Evolutionary conservation across 2,888 invertebrate genomes (phyloP), one percentile per base, ranked within the genome.

Genomic region (Selenia dentaria): DNA sequence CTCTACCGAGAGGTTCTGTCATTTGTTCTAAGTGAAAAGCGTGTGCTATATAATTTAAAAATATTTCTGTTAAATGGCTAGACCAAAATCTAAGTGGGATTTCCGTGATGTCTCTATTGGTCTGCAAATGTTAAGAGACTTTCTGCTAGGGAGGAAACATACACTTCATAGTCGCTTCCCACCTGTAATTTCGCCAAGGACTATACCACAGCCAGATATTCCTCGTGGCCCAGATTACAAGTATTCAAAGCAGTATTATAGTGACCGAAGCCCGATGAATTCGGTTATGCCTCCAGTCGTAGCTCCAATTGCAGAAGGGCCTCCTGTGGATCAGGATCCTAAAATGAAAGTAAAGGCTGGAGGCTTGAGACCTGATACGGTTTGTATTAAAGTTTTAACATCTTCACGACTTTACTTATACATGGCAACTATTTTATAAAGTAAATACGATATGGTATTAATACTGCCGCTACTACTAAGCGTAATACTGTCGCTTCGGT

Each of bases 251-350:
- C 67, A 77, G 32, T 81, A 73, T 47, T 88, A 89, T 50, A 63
- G 45, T 22, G 51, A 60, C 4, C 71, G 87, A 28, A 64, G 60
- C 59, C 67, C 63, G 0, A 54, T 66, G 45, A 57, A 79, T 42
- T 77, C 86, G 1, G 81, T 87, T 0, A 63, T 67, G 5, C 88
- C 88, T 0, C 88, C 89, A 0, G 73, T 88, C 0, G 68, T 86
- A 4, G 86, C 83, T 0, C 85, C 87, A 1, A 52, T 85, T 4
- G 84, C 76, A 1, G 70, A 72, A 57, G 79, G 79, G 1, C 72
- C 72, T 0, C 60, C 72, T 3, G 12, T 64, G 2, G 44, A 37
- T 1, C 49, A 36, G 31, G 64, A 71, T 47, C 64, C 63, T 4
- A 62, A 56, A 4, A 64, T 63, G 27, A 64, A 63, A 34, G 41